Evolutionary conservation across 2,797 vertebrate species (phyloP), one percentile per base, ranked within the genome.

Genomic region (Staurois parvus): DNA sequence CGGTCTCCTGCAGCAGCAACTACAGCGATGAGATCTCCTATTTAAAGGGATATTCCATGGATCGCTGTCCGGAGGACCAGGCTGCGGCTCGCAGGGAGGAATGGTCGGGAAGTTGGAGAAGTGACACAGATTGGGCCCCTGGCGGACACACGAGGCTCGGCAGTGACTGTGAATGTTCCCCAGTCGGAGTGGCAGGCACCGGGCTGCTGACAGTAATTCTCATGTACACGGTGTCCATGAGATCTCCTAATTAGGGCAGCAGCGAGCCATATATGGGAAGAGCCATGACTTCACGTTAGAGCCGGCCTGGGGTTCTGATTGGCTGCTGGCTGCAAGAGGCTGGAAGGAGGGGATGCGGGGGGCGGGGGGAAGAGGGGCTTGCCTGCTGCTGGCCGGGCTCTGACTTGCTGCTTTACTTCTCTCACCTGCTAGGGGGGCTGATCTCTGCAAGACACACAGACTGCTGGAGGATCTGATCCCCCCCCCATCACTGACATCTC

Each of bases 211-310:
- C 76, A 76, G 48, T 72, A 69, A 69, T 30, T 34, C 64, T 81
- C 85, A 80, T 83, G 76, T 79, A 73, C 85, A 76, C 75, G 48
- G 82, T 74, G 83, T 70, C 82, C 78, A 72, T 76, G 81, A 67
- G 84, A 87, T 34, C 68, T 81, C 91, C 94, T 82, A 80, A 87
- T 89, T 42, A 69, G 88, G 84, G 91, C 91, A 93, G 93, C n/a
- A n/a, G 90, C 84, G 42, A 91, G 91, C 17, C 84, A 91, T 91
- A 94, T 94, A 92, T 92, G 94, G 94, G 52, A 64, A 29, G 9
- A 10, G 13, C 15, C 24, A 26, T 74, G 72, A 64, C 78, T 76
- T 30, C 32, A 32, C 56, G 48, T 4, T 34, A 21, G 26, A 28
- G 52, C 24, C 42, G 72, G 45, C 52, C 32, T 40, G 62, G 45